These are phyloP conservation scores for Chanos chanos DNA, from an alignment of 2,797 vertebrate genomes.

Conservation along the genomic window DNA sequence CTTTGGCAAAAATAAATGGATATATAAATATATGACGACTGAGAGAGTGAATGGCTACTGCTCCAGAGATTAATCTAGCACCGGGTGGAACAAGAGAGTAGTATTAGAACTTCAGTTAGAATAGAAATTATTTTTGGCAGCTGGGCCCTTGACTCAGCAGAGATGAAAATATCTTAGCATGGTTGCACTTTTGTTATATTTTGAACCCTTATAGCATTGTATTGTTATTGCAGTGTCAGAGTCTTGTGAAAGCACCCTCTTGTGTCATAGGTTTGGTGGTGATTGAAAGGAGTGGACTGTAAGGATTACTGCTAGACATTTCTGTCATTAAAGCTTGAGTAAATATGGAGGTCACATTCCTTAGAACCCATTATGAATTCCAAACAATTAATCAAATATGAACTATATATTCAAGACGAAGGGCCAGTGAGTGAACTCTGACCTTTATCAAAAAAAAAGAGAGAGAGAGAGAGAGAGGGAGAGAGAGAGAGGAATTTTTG, in stretches of 20 bases:
- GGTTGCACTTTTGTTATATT: too few species aligned
- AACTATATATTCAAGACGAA: slow-evolving; percentile 31
- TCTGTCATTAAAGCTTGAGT: slow-evolving; percentile 39
- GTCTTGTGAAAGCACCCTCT: slow-evolving; percentile 19
- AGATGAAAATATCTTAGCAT: too few species aligned
- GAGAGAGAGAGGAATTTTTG: slow-evolving; percentile 47
- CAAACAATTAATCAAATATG: slow-evolving; percentile 47
- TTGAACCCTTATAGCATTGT: too few species aligned
- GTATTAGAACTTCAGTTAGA: too few species aligned
- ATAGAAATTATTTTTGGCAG: too few species aligned
- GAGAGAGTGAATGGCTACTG: neutral
- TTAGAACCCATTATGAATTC: slow-evolving; percentile 44
- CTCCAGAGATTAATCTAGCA: neutral
- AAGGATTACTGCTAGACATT: slow-evolving; percentile 28
- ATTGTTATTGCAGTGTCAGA: slow-evolving; percentile 25
- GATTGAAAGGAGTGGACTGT: slow-evolving; percentile 6
- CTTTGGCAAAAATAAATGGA: neutral
- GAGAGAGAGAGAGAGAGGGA: slow-evolving; percentile 4
- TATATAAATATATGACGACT: neutral
- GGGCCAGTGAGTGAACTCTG: slow-evolving; percentile 36
- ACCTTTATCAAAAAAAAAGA: slow-evolving; percentile 48
- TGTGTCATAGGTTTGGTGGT: slow-evolving; percentile 34
- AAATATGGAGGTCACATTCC: slow-evolving; percentile 41
- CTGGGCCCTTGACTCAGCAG: too few species aligned
- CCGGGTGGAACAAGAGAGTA: too few species aligned